phyloP scores from a whole-genome alignment of 30 jellyfish, hydroid and myxozoan genomes.

The Aurelia sp. region DNA sequence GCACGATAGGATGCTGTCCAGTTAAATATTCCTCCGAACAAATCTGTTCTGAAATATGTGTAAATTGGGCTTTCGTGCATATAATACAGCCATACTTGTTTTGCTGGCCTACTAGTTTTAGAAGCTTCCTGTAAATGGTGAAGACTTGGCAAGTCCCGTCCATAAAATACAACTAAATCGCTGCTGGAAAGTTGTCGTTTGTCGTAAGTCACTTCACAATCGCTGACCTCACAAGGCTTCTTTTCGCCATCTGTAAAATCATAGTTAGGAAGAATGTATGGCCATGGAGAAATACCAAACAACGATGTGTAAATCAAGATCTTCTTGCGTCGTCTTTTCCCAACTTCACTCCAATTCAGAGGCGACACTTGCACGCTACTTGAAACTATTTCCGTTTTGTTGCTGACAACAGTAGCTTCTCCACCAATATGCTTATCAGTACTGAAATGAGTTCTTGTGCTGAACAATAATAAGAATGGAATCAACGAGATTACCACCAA shows the following conservation, averaged over 20 bases:
- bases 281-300: slow-evolving; percentile 84
- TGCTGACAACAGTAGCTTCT: no score
- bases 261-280: slow-evolving; percentile 65
- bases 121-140: slow-evolving; percentile 36
- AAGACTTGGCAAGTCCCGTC: slow-evolving; percentile 80
- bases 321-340: slow-evolving; percentile 9
- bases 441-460: no score
- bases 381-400: no score
- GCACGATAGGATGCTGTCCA: slow-evolving; percentile 88
- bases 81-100: slow-evolving; percentile 78
- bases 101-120: slow-evolving; percentile 4
- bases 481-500: no score
- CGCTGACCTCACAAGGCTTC: slow-evolving; percentile 55
- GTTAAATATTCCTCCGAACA: slow-evolving; percentile 67
- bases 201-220: slow-evolving; percentile 81
- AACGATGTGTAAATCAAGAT: slow-evolving; percentile 78
- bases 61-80: slow-evolving; percentile 92
- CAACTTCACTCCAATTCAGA: background rate
- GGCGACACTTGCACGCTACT: no score
- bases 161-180: slow-evolving; percentile 87
- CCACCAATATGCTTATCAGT: no score
- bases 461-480: no score
- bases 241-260: slow-evolving; percentile 77
- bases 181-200: slow-evolving; percentile 33
- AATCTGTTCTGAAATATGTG: slow-evolving; percentile 14